These are phyloP conservation scores for Catamblyrhynchus diadema DNA, from an alignment of 2,797 vertebrate species.

Conservation along the genomic window DNA sequence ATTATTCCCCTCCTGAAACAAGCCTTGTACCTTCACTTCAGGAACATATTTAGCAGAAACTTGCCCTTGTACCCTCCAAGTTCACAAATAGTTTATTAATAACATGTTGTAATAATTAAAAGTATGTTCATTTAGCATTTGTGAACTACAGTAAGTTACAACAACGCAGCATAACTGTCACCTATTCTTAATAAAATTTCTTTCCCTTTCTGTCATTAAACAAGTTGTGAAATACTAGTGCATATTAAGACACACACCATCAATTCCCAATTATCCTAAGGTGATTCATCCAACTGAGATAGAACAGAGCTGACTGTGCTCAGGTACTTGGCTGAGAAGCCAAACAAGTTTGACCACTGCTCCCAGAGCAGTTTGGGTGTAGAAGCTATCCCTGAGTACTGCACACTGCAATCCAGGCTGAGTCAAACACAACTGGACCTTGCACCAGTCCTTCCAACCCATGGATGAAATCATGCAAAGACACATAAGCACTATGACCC, in stretches of 20 bases:
- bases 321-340: neutral
- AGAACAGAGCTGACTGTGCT: neutral
- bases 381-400: neutral
- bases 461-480: neutral
- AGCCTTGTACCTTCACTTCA: neutral
- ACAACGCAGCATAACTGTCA: neutral
- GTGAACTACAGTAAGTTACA: neutral
- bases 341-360: neutral
- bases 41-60: neutral
- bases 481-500: accelerated
- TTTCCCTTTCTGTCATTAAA: neutral
- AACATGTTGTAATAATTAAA: neutral
- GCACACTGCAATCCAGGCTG: neutral
- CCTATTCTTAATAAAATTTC: neutral
- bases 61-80: neutral
- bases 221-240: neutral
- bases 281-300: neutral
- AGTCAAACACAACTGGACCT: neutral
- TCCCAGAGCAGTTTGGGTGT: neutral
- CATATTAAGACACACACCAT: neutral
- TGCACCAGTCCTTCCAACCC: neutral
- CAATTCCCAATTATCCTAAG: neutral
- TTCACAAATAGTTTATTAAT: neutral
- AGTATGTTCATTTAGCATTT: neutral
- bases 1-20: neutral